phyloP scores from a whole-genome alignment of 2,113 vertebrate species.

The Corvus hawaiiensis region DNA sequence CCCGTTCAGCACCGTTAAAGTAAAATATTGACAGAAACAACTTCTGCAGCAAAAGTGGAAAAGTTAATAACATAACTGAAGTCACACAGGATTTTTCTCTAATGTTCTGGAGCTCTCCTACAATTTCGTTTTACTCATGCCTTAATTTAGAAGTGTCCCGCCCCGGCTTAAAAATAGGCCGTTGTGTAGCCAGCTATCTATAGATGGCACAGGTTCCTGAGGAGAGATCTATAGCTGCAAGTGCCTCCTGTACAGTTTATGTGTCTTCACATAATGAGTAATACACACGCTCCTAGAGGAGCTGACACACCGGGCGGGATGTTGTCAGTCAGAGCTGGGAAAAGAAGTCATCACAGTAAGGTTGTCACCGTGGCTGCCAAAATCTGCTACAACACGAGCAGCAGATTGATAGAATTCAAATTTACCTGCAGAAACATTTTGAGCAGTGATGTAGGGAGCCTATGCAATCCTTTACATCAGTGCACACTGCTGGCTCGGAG shows the following conservation, averaged over 20 bases:
- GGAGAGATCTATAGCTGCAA: not conserved
- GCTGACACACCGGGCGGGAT: not conserved
- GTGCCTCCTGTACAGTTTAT: not conserved
- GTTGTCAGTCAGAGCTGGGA: not conserved
- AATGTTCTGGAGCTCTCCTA: conserved; percentile 39
- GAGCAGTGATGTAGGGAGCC: not conserved
- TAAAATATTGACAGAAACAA: conserved; percentile 71
- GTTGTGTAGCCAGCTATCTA: conserved; percentile 26
- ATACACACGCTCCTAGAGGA: not conserved
- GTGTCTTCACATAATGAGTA: not conserved
- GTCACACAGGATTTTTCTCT: conserved; percentile 17
- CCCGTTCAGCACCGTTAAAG: conserved; percentile 66
- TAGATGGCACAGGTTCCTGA: conserved; percentile 17
- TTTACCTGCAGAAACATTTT: not conserved
- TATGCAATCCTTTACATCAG: accelerated
- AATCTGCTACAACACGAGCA: not conserved
- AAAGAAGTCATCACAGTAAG: not conserved
- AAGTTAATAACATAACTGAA: conserved; percentile 59
- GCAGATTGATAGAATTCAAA: not conserved
- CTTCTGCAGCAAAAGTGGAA: conserved; percentile 65
- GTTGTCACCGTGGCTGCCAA: not conserved
- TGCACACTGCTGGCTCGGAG: not conserved
- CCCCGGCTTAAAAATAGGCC: conserved; percentile 28
- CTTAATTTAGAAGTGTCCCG: conserved; percentile 39
- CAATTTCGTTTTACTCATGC: conserved; percentile 32